Evolutionary conservation across 2,888 invertebrate species (phyloP), one percentile per base, ranked within the genome.

Genomic region (Hecatera dysodea): DNA sequence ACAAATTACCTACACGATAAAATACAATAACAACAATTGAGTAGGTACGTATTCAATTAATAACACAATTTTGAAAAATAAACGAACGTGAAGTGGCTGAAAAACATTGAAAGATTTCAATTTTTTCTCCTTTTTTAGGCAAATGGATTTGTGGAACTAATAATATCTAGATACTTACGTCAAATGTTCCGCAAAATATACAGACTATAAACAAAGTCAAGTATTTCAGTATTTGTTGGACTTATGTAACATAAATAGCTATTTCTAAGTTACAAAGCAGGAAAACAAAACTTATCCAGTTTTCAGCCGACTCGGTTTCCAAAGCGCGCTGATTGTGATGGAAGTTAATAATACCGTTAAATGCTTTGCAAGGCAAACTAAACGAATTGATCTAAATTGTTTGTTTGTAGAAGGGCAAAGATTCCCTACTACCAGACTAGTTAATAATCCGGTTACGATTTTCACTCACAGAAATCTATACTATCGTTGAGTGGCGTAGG

Each of bases 211-310:
- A 67, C 36, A 42, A 53, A 59, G 5, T 44, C 22, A 11, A 48
- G 24, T 55, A 60, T 55, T 59, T 55, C 52, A 60, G 22, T 60
- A 39, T 60, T 78, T 44, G 27, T n/a, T 44, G 36, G 12, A 57
- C 55, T 69, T 60, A 44, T 36, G 36, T 78, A 78, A 71, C 27
- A 73, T n/a, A 42, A 60, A 64, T 73, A 80, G 19, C 6, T 36
- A 73, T 50, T 64, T 73, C 42, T 52, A 57, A 70, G 61, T 44
- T 57, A 63, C 66, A 68, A 73, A 77, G 65, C 67, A 81, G 81
- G 84, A 81, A 81, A 83, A 70, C 73, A 63, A 60, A 67, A 65
- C 66, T 53, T 77, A 72, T 80, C 69, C 55, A 77, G 64, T 83
- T 70, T 71, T 50, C 62, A 71, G 69, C 78, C 80, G 78, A 71